A percentile compares a stretch with the other conserved stretches of the same genome.
Evolutionary conservation across 1,140 invertebrate genomes (phyloP).

Genomic region (Cryptotermes secundus): DNA sequence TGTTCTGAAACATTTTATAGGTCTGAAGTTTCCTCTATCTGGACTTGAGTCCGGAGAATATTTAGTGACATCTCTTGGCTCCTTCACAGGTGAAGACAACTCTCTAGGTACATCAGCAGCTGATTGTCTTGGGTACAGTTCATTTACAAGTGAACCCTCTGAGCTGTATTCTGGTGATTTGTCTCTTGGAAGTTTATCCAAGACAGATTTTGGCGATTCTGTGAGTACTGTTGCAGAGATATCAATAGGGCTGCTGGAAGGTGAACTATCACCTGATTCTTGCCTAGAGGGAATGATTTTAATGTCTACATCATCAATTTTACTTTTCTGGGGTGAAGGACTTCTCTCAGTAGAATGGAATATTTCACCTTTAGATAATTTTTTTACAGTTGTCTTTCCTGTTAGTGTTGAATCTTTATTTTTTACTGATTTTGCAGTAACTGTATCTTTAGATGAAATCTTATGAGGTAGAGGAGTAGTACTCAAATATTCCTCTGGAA

Average conservation of each 20-base stretch:
- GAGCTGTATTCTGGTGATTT: slow-evolving; percentile 45
- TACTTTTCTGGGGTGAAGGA: neutral
- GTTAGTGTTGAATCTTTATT: neutral
- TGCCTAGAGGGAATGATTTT: neutral
- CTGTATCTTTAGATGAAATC: neutral
- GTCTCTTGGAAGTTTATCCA: slow-evolving; percentile 35
- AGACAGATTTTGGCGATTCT: neutral
- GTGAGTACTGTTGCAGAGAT: neutral
- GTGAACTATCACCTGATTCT: neutral
- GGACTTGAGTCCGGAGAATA: slow-evolving; percentile 40
- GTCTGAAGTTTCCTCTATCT: slow-evolving; percentile 41
- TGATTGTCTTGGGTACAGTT: slow-evolving; percentile 32
- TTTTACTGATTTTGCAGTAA: neutral
- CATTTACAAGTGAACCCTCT: slow-evolving; percentile 43
- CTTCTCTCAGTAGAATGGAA: neutral
- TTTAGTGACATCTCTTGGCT: neutral
- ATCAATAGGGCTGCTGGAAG: neutral
- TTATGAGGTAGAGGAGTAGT: neutral
- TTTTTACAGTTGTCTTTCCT: neutral
- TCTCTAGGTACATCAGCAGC: neutral
- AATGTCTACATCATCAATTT: neutral
- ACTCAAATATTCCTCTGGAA: neutral
- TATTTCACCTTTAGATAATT: neutral
- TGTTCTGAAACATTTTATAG: slow-evolving; percentile 41
- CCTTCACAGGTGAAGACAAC: slow-evolving; percentile 22